These are phyloP conservation scores for Drosophila rufa DNA, from an alignment of 1,140 invertebrate species.

Conservation along the genomic window DNA sequence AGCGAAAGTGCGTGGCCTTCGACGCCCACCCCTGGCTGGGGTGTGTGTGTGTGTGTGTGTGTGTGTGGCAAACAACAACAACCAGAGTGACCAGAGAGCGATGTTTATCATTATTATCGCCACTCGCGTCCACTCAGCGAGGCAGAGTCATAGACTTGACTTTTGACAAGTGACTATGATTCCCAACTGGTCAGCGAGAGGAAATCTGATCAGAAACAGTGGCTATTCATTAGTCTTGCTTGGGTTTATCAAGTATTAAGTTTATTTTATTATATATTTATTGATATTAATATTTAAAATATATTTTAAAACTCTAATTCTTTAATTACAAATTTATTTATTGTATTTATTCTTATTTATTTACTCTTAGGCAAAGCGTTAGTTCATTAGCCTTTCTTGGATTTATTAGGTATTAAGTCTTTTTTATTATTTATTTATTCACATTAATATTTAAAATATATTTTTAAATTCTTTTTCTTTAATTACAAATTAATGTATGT, in stretches of 20 bases:
- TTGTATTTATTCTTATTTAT: too few species aligned
- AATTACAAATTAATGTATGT: too few species aligned
- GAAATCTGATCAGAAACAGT: not conserved
- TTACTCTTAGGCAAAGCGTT: too few species aligned
- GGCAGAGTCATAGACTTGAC: slow-evolving; percentile 27
- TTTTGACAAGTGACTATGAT: not conserved
- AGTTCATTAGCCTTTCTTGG: too few species aligned
- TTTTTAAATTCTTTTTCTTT: too few species aligned
- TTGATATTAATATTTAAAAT: not conserved
- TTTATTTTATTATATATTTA: not conserved
- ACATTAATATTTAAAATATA: not conserved
- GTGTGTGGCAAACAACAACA: slow-evolving; percentile 48
- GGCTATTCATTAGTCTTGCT: too few species aligned
- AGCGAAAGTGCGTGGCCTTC: slow-evolving; percentile 68
- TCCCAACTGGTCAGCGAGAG: not conserved
- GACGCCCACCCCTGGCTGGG: not conserved
- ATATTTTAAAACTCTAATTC: too few species aligned
- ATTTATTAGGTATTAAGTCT: too few species aligned
- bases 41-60: slow-evolving; percentile 12
- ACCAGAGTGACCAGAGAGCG: slow-evolving; percentile 23
- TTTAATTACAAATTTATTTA: too few species aligned
- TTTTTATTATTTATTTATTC: not conserved
- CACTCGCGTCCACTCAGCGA: slow-evolving; percentile 50
- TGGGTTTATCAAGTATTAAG: too few species aligned
- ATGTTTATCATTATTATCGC: slow-evolving; percentile 77